Evolutionary conservation across 2,113 vertebrate species (phyloP).

Genomic region (Rhegmatorhina hoffmannsi): DNA sequence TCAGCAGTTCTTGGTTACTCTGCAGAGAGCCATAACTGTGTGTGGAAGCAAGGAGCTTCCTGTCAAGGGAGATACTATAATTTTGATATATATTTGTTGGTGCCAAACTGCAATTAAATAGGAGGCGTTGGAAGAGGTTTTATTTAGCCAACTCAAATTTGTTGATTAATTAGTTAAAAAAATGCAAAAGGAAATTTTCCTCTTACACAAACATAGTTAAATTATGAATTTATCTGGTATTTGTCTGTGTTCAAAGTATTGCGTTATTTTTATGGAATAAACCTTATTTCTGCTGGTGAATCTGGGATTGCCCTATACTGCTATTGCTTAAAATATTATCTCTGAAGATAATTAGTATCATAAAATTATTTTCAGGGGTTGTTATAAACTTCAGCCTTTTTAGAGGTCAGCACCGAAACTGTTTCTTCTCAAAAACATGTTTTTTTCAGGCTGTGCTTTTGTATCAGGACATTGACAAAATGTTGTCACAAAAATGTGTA

Average conservation of each 20-base stretch:
- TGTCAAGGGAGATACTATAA: slow-evolving; percentile 90
- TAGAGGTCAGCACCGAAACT: neutral
- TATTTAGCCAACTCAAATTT: slow-evolving; percentile 79
- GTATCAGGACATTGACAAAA: neutral
- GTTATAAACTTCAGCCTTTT: neutral
- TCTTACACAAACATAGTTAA: neutral
- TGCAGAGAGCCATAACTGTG: slow-evolving; percentile 86
- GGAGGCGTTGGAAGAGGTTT: slow-evolving; percentile 75
- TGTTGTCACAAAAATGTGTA: neutral
- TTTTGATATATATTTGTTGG: slow-evolving; percentile 88
- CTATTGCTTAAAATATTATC: neutral
- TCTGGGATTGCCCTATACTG: neutral
- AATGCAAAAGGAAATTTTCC: neutral
- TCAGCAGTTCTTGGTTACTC: slow-evolving; percentile 89
- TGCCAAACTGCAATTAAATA: slow-evolving; percentile 86
- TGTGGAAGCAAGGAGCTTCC: slow-evolving; percentile 82
- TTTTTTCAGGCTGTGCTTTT: neutral
- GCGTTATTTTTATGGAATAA: neutral
- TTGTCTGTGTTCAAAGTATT: neutral
- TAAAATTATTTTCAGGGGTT: neutral
- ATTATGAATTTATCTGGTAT: neutral
- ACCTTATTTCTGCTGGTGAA: neutral
- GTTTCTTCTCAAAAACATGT: neutral
- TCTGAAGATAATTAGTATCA: neutral
- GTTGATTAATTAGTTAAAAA: slow-evolving; percentile 80